Evolutionary conservation across 1,140 invertebrate genomes (phyloP), one percentile per base, ranked within the genome.

Genomic region (Bactericera cockerelli): DNA sequence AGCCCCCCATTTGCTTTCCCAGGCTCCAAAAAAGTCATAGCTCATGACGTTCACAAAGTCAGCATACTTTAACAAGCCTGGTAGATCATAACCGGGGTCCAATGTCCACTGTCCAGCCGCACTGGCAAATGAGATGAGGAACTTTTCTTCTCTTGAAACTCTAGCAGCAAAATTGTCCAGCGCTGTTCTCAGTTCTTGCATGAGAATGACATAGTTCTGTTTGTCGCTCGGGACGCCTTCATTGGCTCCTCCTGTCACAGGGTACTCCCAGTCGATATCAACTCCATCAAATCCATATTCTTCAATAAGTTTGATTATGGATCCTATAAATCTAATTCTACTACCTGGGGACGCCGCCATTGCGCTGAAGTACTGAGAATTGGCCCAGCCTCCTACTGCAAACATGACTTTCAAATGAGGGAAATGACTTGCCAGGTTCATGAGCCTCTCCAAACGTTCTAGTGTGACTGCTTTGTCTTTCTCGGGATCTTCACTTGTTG

Each of bases 261-360:
- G 79, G 67, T 80, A 80, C 42, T 78, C 71, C 79, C 79, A 81
- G 63, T 81, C 75, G 13, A 81, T 66, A 65, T 81, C 80, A 4
- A 80, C 67, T 0, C 79, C 79, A 64, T 81, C 79, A 62, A 81
- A 81, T 58, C 74, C 72, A 61, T 79, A 76, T 54, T 75, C 70
- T 61, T 72, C 71, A 33, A 80, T 64, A 61, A 79, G 76, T 59
- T 64, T 68, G 3, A 82, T 68, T 16, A 79, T 75, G 31, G 79
- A 81, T n/a, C 76, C 70, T 11, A 83, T 77, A 64, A 86, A 86
- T 25, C 69, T 68, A 26, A 70, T 69, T 36, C 77, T 66, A 31
- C 70, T 68, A 10, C 65, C 66, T 1, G 72, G 69, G 56, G 70
- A 71, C 56, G 74, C 71, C 1, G 76, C 72, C 70, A 78, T 73